Evolutionary conservation across 2,797 vertebrate genomes (phyloP), one percentile per base, ranked within the genome.

Genomic region (Urophycis tenuis): DNA sequence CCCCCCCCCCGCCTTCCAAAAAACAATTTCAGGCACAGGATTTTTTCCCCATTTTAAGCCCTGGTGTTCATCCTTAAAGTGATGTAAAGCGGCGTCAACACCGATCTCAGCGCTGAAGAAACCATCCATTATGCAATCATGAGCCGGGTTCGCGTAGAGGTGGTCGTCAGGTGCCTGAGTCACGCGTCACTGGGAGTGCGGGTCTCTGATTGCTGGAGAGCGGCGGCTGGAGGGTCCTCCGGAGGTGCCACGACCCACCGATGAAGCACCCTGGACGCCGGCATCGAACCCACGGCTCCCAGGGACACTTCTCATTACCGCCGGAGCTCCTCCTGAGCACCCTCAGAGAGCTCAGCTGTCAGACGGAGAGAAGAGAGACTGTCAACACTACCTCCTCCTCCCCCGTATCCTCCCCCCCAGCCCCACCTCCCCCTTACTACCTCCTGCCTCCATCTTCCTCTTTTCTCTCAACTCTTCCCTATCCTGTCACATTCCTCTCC

Each of bases 161-260:
- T n/a, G 2, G 53, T 10, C 7, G 8, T 25, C 17, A 22, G 45
- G 45, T 53, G 6, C 45, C 45, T 53, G 45, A 41, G 39, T 41
- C 39, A 15, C 39, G 5, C 45, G 45, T 53, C 45, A 53, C 19
- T 19, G 19, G 45, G 17, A 19, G 19, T 4, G 19, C 17, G 19
- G 45, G 45, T 12, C 39, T 74, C 73, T 78, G 87, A 91, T 91
- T 91, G 88, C 87, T 85, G 85, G 78, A 87, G 87, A 91, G 89
- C 85, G 87, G 77, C 86, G 84, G 86, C 84, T 83, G 84, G 87
- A 88, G 89, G 77, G 78, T 79, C 83, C 85, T 89, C 83, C 83
- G 88, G n/a, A 7, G 45, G 45, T 22, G 17, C 45, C 45, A 7
- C 45, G 45, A 53, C 45, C 45, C 45, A 3, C 45, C 45, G 39